Percentiles rank a stretch among this genome's conserved stretches.
Evolutionary conservation across 1,140 invertebrate species (phyloP).

Genomic region (Bombyx mori): DNA sequence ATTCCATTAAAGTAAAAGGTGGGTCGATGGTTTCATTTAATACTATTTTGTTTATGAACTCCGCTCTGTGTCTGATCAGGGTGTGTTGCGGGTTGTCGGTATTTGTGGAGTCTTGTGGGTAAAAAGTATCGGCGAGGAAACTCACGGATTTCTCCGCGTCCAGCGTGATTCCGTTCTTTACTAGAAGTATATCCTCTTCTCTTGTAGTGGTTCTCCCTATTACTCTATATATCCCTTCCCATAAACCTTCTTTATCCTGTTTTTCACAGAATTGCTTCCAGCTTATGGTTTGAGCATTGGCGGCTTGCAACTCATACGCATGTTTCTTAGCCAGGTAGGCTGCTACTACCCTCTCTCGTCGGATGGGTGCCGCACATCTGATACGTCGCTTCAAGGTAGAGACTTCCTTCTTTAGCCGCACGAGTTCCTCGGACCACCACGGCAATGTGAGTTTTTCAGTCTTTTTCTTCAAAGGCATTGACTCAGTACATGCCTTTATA

Average conservation of each 20-base stretch:
- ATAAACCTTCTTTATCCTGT: neutral
- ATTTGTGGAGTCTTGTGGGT: neutral
- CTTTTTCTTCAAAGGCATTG: constrained; percentile 3
- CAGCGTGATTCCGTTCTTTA: neutral
- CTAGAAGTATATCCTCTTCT: neutral
- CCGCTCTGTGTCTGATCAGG: neutral
- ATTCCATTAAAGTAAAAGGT: constrained; percentile 1
- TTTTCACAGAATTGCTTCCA: neutral
- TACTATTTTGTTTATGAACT: neutral
- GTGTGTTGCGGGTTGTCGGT: neutral
- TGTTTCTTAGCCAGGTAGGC: constrained; percentile 2
- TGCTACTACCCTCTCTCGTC: neutral
- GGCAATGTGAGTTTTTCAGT: constrained; percentile 2
- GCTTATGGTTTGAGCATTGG: neutral
- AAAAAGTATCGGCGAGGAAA: neutral
- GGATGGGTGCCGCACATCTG: neutral
- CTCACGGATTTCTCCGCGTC: neutral
- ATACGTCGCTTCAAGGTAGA: neutral
- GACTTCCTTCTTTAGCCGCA: neutral
- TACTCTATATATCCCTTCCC: neutral
- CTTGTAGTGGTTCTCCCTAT: neutral
- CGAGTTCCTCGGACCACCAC: constrained; percentile 11
- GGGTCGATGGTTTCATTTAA: neutral
- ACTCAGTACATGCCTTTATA: constrained; percentile 1
- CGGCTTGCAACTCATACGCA: neutral